A percentile compares a stretch with the other conserved stretches of the same genome.
phyloP scores from a whole-genome alignment of 1,140 invertebrate genomes.

The Diorhabda elongata region DNA sequence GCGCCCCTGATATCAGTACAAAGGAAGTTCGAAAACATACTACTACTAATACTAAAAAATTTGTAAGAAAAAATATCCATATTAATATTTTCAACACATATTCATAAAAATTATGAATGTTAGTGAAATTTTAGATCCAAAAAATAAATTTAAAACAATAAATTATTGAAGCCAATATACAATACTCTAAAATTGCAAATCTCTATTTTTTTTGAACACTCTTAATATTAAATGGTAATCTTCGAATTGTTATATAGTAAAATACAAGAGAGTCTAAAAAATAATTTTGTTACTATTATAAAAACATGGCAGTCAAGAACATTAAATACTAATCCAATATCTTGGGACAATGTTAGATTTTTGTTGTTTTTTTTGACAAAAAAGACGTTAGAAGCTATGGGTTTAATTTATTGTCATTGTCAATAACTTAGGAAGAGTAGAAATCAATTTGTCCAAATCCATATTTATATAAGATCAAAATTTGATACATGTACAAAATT shows the following conservation, averaged over 20 bases:
- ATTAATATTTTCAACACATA: neutral
- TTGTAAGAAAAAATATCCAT: constrained; percentile 3
- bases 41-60: neutral
- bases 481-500: too few species aligned
- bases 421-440: too few species aligned
- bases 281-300: constrained; percentile 22
- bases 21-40: neutral
- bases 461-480: too few species aligned
- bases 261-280: constrained; percentile 23
- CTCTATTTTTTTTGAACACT: neutral
- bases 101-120: neutral
- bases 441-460: too few species aligned
- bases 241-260: constrained; percentile 12
- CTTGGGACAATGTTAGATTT: neutral
- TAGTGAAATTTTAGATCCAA: neutral
- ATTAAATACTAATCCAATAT: constrained; percentile 1
- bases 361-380: neutral
- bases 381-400: too few species aligned
- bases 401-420: too few species aligned
- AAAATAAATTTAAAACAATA: neutral
- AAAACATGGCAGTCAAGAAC: constrained; percentile 27
- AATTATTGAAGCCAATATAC: constrained; percentile 1
- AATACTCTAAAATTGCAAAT: neutral
- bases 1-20: neutral
- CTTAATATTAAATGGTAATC: constrained; percentile 1